Evolutionary conservation across 2,797 vertebrate genomes (phyloP), one percentile per base, ranked within the genome.

Genomic region (Agapornis canus): DNA sequence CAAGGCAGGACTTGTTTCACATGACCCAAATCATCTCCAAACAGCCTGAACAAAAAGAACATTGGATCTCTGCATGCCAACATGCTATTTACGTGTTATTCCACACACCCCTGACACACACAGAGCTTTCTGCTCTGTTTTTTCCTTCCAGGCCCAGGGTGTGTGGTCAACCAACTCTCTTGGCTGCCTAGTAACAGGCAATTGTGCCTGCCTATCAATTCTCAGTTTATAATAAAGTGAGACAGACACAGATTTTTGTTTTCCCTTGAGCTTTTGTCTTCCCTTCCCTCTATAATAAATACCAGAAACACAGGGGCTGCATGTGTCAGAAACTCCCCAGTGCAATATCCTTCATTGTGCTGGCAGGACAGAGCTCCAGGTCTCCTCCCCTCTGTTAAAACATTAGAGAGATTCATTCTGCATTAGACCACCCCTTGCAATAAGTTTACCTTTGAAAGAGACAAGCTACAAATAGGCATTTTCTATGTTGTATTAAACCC

Each of bases 101-200:
- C 80, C n/a, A 9, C 42, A 26, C 40, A 63, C 19, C 29, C 42
- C 39, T 43, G 35, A 65, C 10, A 42, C 17, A 73, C 13, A 54
- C 9, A 65, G 1, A 87, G 69, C 72, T 82, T 92, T 71, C 54
- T 61, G 54, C 57, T 39, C 91, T 72, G 35, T 45, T 86, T 85
- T 92, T 70, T 57, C 66, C 75, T 73, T 59, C 14, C 25, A 89
- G 72, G 79, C 85, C 66, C 42, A 80, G 81, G 68, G 37, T 82
- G n/a, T 83, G 89, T 86, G 89, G 88, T 83, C 95, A 95, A 89
- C 80, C 68, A 87, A 90, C 93, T 96, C 87, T 90, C 48, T 64
- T 81, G 87, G 96, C 95, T 97, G 96, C 96, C 95, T 97, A 97
- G 95, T 94, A 97, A 97, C 95, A 96, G 95, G 94, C 90, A 92